phyloP scores from a whole-genome alignment of 2,797 vertebrate genomes.

The Sciaenops ocellatus region DNA sequence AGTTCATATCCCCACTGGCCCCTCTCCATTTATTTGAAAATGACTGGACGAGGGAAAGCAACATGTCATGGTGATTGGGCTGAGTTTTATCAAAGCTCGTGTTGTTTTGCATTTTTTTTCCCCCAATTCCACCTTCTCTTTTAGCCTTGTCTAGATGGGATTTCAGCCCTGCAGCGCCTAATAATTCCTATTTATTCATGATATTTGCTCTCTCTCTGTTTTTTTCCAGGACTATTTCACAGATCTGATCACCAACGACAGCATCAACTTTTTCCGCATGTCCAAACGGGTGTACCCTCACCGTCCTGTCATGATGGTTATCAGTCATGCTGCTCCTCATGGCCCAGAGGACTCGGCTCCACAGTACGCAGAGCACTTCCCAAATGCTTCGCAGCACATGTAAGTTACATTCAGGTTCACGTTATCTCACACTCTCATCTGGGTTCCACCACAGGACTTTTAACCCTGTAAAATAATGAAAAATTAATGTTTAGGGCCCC shows the following conservation, averaged over 20 bases:
- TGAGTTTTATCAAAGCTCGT: slow-evolving; percentile 70
- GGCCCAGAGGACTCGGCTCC: slow-evolving; percentile 97
- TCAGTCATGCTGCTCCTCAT: slow-evolving; percentile 97
- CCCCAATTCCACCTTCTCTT: slow-evolving; percentile 16
- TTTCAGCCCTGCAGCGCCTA: slow-evolving; percentile 20
- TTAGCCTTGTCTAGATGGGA: slow-evolving; percentile 15
- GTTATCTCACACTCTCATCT: slow-evolving; percentile 26
- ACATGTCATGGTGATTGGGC: slow-evolving; percentile 71
- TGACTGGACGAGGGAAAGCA: slow-evolving; percentile 72
- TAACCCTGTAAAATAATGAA: slow-evolving; percentile 4
- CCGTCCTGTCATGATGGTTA: slow-evolving; percentile 95
- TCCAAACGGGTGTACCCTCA: slow-evolving; percentile 97
- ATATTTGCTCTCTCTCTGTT: neutral
- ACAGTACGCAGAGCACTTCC: slow-evolving; percentile 91
- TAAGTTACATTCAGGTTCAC: slow-evolving; percentile 85
- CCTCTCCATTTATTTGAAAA: slow-evolving; percentile 75
- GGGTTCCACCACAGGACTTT: neutral
- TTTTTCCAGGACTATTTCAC: slow-evolving; percentile 94
- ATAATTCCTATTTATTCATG: slow-evolving; percentile 1
- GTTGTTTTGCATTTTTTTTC: slow-evolving; percentile 56
- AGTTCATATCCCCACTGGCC: slow-evolving; percentile 75
- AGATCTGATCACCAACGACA: slow-evolving; percentile 97
- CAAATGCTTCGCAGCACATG: slow-evolving; percentile 98
- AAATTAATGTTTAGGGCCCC: neutral
- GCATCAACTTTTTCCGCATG: slow-evolving; percentile 94